phyloP scores from a whole-genome alignment of 2,888 invertebrate species.

The Cosmopolites sordidus region DNA sequence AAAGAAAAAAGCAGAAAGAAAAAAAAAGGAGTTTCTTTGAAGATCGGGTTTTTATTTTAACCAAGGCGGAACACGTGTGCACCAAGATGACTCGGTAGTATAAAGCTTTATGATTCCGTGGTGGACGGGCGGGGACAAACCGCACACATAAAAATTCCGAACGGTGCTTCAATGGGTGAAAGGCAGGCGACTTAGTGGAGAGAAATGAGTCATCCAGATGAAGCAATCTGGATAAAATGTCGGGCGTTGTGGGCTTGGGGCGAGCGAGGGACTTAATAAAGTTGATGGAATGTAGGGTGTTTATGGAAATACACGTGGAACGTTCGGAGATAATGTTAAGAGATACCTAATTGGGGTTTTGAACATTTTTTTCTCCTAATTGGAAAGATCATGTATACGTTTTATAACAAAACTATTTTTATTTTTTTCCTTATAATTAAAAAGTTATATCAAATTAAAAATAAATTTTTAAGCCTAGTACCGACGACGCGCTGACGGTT shows the following conservation, averaged over 20 bases:
- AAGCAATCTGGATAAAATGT: slow-evolving; percentile 1
- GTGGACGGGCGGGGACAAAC: slow-evolving; percentile 4
- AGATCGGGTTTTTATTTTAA: slow-evolving; percentile 16
- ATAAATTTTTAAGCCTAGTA: no score
- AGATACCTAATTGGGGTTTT: no score
- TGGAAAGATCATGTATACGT: no score
- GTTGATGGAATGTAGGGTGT: background rate
- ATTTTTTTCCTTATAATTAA: no score
- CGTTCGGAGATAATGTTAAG: background rate
- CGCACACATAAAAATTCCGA: no score
- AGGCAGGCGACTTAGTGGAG: background rate
- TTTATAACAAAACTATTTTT: no score
- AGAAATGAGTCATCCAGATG: background rate
- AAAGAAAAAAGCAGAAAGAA: slow-evolving; percentile 8
- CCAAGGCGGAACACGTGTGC: slow-evolving; percentile 26
- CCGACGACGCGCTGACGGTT: no score
- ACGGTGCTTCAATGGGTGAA: background rate
- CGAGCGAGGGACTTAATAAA: background rate
- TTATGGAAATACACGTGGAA: background rate
- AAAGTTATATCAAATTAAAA: no score
- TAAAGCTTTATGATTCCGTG: slow-evolving; percentile 24
- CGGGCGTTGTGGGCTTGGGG: background rate
- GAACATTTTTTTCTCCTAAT: no score
- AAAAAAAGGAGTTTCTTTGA: slow-evolving; percentile 24
- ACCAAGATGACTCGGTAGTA: slow-evolving; percentile 27